Evolutionary conservation across 2,888 invertebrate species (phyloP), one percentile per base, ranked within the genome.

Genomic region (Hirtodrosophila trivittata): DNA sequence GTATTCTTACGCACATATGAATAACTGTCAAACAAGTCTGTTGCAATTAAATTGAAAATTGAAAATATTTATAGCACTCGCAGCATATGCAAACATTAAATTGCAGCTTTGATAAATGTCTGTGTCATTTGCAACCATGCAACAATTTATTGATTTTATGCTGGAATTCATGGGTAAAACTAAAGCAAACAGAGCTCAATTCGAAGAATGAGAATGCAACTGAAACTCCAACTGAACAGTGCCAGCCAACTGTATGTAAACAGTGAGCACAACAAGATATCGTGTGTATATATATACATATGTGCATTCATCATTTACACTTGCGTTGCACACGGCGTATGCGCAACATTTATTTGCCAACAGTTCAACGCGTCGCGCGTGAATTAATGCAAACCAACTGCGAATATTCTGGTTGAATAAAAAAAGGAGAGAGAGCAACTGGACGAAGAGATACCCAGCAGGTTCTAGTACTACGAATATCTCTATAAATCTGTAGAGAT

Each of bases 81-180:
- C n/a, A n/a, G n/a, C n/a, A n/a, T n/a, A n/a, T n/a, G n/a, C n/a
- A n/a, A n/a, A n/a, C n/a, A n/a, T n/a, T n/a, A 30, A 35, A 5
- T 32, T 49, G 55, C 43, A 57, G 42, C 71, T 65, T 50, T 65
- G 55, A 65, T 65, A 69, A 65, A 74, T 69, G 59, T 45, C 8
- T 38, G 8, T 18, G n/a, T 55, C 77, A 64, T 71, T 62, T 57
- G 39, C 58, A 46, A 25, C 10, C 62, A 45, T 51, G 42, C 65
- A 54, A 77, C 64, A 67, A 65, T 67, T 75, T 82, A 85, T 84
- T 67, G 82, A 81, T 84, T 82, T 47, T 45, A n/a, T 33, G 52
- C 26, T 5, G 14, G 32, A 14, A n/a, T 47, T 42, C 10, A 28
- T 35, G 47, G 28, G 14, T 13, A 46, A 38, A 63, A 60, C 32